Evolutionary conservation across 2,888 invertebrate species (phyloP).

Genomic region (Leistus spinibarbis): DNA sequence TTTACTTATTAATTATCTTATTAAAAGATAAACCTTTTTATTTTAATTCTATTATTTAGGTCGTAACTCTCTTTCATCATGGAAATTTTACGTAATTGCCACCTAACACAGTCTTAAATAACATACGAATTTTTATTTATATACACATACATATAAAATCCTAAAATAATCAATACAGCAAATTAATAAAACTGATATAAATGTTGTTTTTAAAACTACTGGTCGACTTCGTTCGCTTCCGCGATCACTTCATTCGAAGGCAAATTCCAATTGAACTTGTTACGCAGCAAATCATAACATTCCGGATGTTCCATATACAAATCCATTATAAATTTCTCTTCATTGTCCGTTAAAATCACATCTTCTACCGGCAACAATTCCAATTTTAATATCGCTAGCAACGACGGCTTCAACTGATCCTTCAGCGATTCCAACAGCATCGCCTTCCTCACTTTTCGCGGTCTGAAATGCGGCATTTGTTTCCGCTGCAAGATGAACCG

Average conservation of each 20-base stretch:
- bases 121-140: background rate
- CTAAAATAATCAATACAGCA: background rate
- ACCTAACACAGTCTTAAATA: too few species aligned
- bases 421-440: conserved; percentile 48
- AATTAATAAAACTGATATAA: background rate
- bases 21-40: too few species aligned
- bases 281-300: conserved; percentile 50
- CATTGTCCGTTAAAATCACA: conserved; percentile 46
- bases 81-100: background rate
- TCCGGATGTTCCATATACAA: conserved; percentile 51
- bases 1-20: background rate
- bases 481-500: conserved; percentile 16
- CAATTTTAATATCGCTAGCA: conserved; percentile 48
- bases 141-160: background rate
- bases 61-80: too few species aligned
- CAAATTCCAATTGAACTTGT: conserved; percentile 53
- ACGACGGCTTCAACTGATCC: conserved; percentile 49
- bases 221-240: background rate
- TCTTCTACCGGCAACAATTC: conserved; percentile 29
- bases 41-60: too few species aligned
- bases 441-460: conserved; percentile 38
- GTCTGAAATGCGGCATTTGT: conserved; percentile 7
- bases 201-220: background rate
- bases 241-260: conserved; percentile 42
- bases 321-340: conserved; percentile 51